Conservation (phyloP, 1,140 invertebrate species). For the Diachasmimorpha longicaudata region DNA sequence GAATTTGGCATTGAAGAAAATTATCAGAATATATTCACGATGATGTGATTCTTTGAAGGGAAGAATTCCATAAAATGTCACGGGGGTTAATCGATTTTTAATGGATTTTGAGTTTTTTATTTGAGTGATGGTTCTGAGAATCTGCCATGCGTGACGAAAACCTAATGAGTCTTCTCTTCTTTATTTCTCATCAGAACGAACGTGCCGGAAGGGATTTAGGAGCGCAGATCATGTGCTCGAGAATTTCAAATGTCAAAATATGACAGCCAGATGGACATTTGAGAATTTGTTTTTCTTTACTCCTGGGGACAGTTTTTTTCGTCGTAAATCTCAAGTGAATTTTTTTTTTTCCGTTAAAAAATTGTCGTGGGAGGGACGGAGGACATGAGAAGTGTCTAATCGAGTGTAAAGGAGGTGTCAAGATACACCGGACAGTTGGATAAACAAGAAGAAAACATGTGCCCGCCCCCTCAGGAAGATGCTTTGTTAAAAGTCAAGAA, state of each 20-base stretch:
- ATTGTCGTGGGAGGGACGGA: neutral
- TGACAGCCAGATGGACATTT: neutral
- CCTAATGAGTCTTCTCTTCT: neutral
- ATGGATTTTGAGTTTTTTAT: neutral
- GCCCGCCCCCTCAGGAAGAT: neutral
- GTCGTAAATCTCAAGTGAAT: neutral
- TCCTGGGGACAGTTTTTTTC: neutral
- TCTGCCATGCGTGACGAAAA: neutral
- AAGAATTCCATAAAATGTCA: too few species aligned
- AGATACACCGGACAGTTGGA: neutral
- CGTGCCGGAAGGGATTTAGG: neutral
- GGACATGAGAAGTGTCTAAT: slow-evolving; percentile 10
- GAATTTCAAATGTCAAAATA: neutral
- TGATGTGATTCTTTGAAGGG: too few species aligned
- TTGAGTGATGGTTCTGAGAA: neutral
- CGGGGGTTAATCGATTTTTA: neutral
- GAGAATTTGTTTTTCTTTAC: neutral
- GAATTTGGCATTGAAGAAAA: too few species aligned
- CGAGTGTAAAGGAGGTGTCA: neutral
- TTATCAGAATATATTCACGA: too few species aligned
- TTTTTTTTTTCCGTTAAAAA: neutral
- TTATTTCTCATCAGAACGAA: neutral
- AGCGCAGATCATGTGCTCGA: neutral
- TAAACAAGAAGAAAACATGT: neutral
- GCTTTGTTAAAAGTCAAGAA: neutral